Base-by-base conservation (phyloP, 2,797 vertebrate genomes). In the Myoxocephalus aenaeus region DNA sequence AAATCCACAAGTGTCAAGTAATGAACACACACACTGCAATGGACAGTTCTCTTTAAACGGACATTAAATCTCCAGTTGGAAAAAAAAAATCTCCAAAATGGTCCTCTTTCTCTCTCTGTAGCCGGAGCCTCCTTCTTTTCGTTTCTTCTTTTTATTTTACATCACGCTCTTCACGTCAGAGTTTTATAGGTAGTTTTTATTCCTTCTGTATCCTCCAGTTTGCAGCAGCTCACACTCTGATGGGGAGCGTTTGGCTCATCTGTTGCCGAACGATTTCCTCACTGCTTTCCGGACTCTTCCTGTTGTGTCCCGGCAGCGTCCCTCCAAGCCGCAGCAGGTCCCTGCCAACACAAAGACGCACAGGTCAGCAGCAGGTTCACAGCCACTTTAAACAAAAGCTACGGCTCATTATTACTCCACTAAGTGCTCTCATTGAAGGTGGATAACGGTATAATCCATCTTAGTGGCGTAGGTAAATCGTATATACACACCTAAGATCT, bases 211-310 rank as follows among this genome's bases (percentile, higher is more conserved):
- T 86, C 79, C 70, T 64, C 66, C 20, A 7, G 57, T 11, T 18
- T 14, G 66, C 75, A 13, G 76, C 70, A 1, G 81, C 50, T 99
- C 96, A 99, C 95, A 99, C 98, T 92, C 98, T 94, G 93, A 99
- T 98, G 0, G 98, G 97, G 80, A 99, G 96, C 0, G 97, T 99
- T 94, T 99, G 98, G 95, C 98, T 99, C 98, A 99, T 99, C 94
- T 99, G 98, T 90, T 98, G 94, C 86, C 97, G 94, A 93, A 97
- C 96, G 69, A 95, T 94, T 93, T 99, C 97, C 94, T 99, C 97
- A 90, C 97, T 96, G 88, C 94, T 96, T 88, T 97, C 97, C 70
- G 98, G 95, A 87, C 97, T 98, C 95, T 99, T 99, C 94, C 97
- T 98, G 95, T 99, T 98, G 93, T 99, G 97, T 72, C 98, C 97